Percentiles rank a stretch among this genome's conserved stretches.
phyloP scores from a whole-genome alignment of 2,797 vertebrate species.

The Anguilla obscura region DNA sequence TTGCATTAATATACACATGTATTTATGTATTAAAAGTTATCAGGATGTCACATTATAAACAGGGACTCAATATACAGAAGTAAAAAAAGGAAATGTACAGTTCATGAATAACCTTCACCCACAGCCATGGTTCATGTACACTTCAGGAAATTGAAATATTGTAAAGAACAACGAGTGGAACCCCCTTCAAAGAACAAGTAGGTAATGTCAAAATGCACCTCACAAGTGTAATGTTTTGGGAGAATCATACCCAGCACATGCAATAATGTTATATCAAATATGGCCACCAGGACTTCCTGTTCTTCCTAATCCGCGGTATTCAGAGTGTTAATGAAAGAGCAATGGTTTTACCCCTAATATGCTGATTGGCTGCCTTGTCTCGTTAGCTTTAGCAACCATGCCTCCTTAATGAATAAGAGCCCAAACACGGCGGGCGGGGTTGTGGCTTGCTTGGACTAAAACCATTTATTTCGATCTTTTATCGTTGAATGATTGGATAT shows the following conservation, averaged over 20 bases:
- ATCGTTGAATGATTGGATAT: not conserved
- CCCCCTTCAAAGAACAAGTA: conserved; percentile 12
- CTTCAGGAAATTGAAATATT: not conserved
- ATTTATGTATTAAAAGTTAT: not conserved
- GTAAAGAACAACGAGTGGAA: not conserved
- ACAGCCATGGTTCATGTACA: not conserved
- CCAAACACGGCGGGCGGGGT: conserved; percentile 2
- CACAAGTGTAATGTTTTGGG: not conserved
- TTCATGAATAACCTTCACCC: not conserved
- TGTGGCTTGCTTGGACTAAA: not conserved
- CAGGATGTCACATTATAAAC: not conserved
- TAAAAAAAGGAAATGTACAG: not conserved
- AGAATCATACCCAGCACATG: not conserved
- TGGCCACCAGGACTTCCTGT: not conserved
- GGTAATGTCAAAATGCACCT: not conserved
- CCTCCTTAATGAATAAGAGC: conserved; percentile 21
- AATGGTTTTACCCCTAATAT: conserved; percentile 15
- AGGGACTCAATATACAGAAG: not conserved
- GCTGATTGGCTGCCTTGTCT: conserved; percentile 12
- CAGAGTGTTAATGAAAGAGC: conserved; percentile 43
- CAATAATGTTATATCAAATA: not conserved
- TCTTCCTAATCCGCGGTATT: conserved; percentile 59
- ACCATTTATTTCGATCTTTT: not conserved
- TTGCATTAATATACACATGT: not conserved
- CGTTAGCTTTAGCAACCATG: conserved; percentile 15